Percentiles rank a stretch among this genome's conserved stretches.
Conservation (phyloP, 2,888 invertebrate genomes). For the Stenchaetothrips biformis region DNA sequence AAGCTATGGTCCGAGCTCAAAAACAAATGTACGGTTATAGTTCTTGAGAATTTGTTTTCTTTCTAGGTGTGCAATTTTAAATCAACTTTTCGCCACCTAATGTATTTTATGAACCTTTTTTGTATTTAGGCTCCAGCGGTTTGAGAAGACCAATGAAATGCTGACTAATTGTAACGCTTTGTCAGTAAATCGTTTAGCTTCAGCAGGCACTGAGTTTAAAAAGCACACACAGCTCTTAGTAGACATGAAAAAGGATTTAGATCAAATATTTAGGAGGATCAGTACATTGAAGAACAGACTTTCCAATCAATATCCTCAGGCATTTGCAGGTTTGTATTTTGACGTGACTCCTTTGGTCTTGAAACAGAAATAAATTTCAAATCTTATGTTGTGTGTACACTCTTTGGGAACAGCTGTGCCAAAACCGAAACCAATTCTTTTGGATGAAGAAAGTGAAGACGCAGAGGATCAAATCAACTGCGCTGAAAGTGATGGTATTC, state of each 20-base stretch:
- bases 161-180: conserved; percentile 91
- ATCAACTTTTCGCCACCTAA: neutral
- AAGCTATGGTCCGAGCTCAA: conserved; percentile 82
- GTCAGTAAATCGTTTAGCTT: conserved; percentile 80
- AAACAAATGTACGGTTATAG: conserved; percentile 73
- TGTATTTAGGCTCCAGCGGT: conserved; percentile 75
- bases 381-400: too few relatives aligned
- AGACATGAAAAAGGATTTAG: conserved; percentile 92
- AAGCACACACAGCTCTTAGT: conserved; percentile 79
- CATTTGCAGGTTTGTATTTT: conserved; percentile 47
- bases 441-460: conserved; percentile 7
- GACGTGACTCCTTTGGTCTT: neutral
- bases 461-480: neutral
- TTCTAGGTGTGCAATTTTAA: neutral
- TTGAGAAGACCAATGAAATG: conserved; percentile 99
- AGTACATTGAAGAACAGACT: conserved; percentile 75
- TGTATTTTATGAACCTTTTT: conserved; percentile 27
- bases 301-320: conserved; percentile 46
- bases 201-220: conserved; percentile 82
- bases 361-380: neutral
- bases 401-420: neutral
- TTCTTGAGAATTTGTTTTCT: neutral
- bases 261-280: conserved; percentile 89
- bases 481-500: neutral
- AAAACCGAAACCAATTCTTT: neutral